These are phyloP conservation scores for Aptenodytes forsteri DNA, from an alignment of 2,113 vertebrate genomes.

Conservation along the genomic window DNA sequence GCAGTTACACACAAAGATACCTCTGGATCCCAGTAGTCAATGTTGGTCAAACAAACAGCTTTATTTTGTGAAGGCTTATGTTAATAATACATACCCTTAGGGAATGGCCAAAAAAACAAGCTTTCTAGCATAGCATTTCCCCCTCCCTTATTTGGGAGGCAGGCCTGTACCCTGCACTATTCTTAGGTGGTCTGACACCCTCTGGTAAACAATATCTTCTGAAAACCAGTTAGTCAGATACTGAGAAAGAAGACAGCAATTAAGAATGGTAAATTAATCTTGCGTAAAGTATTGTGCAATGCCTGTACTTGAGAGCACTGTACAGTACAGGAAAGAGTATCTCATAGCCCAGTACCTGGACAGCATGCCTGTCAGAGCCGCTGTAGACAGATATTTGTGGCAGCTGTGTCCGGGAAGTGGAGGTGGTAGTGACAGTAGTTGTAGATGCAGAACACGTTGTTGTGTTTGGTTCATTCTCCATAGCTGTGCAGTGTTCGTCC, in stretches of 20 bases:
- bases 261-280: background rate
- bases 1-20: background rate
- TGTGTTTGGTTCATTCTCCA: conserved; percentile 80
- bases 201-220: background rate
- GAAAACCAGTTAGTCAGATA: background rate
- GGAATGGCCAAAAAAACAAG: background rate
- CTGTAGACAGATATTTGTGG: conserved; percentile 86
- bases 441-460: conserved; percentile 78
- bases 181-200: background rate
- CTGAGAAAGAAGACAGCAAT: background rate
- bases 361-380: conserved; percentile 85
- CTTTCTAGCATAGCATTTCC: background rate
- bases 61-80: background rate
- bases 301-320: background rate
- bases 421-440: conserved; percentile 69
- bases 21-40: background rate
- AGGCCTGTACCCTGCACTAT: background rate
- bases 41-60: background rate
- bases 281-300: background rate
- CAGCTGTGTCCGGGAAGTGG: conserved; percentile 75
- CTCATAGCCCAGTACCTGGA: conserved; percentile 79
- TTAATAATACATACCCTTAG: background rate
- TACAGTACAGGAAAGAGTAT: background rate
- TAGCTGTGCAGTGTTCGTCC: conserved; percentile 60
- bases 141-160: background rate